Evolutionary conservation across 2,888 invertebrate species (phyloP), one percentile per base, ranked within the genome.

Genomic region (Corythucha ciliata): DNA sequence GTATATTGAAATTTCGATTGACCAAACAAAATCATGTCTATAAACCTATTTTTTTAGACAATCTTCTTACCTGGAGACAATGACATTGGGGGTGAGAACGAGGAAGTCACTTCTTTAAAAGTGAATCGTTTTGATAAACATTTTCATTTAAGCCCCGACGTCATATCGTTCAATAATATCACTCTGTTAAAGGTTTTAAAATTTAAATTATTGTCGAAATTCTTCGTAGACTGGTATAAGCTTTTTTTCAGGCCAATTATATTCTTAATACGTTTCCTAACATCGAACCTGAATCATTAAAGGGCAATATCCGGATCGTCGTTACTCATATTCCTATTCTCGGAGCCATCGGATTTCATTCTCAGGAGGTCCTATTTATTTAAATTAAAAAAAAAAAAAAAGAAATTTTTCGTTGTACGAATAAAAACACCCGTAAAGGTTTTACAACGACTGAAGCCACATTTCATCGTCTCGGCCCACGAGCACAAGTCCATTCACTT

Each of bases 51-150:
- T 21, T 56, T 59, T 44, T 52, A 63, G 63, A 58, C 57, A 78
- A 73, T 96, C 47, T 92, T 84, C 75, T 69, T 96, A 56, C 89
- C 94, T 18, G 97, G 97, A 4, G 97, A 97, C 67, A 97, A 97
- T 69, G 97, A 97, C 66, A 89, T 97, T 53, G 97, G 96, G 6
- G 96, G 97, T 12, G 96, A 97, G 70, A 81, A 70, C 45, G 64
- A 76, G 55, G 75, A 77, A 32, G 77, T 88, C 34, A 78, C 77
- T 20, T 69, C 71, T 39, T 68, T 76, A n/a, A 88, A 87, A 70
- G 66, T 83, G 5, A 68, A 72, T 14, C 77, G 83, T 62, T 92
- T 89, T 66, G 76, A 81, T 53, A 73, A 77, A 59, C 77, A 81
- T 58, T 91, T 90, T 66, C 74, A 76, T 26, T 83, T 41, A n/a